Evolutionary conservation across 2,888 invertebrate genomes (phyloP), one percentile per base, ranked within the genome.

Genomic region (Strigamia maritima): DNA sequence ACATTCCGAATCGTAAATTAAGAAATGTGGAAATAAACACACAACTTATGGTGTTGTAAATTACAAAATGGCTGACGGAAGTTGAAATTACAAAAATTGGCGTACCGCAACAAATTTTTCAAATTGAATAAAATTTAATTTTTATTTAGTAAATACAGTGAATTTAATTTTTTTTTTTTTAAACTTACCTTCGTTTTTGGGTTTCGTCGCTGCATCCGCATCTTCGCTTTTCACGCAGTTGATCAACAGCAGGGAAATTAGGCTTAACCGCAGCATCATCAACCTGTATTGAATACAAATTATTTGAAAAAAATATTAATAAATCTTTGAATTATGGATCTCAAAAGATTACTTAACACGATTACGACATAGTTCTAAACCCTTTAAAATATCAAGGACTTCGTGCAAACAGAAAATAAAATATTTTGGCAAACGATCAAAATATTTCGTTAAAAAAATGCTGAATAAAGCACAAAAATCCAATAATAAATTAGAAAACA

Each of bases 371-470:
- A 2, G 24, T 19, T 60, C 19, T 2, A 8, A 60, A 60, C n/a
- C 19, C 60, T 60, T 60, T 60, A 60, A 60, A 60, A 60, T 60
- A 60, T 60, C 60, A 60, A 60, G 60, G 60, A 19, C 60, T 60
- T 60, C 19, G 60, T n/a, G n/a, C 22, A 60, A 60, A n/a, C 24
- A 60, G 19, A 19, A 60, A 44, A 44, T 14, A 14, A 44, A 44
- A 44, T 10, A 10, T 14, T 44, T 60, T 60, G 60, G 60, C 60
- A 60, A 19, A 16, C 8, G 2, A 60, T 24, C 60, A 60, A 60
- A 60, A 10, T 19, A 19, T 4, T 22, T 60, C 31, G 31, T 7
- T 10, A 40, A 40, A 49, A 49, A 49, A 49, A 49, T 44, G 40
- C 4, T 44, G 16, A 2, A 6, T 16, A 19, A 22, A 22, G 8